These are phyloP conservation scores for Molossus molossus DNA, from an alignment of 2,797 vertebrate genomes.

Conservation along the genomic window DNA sequence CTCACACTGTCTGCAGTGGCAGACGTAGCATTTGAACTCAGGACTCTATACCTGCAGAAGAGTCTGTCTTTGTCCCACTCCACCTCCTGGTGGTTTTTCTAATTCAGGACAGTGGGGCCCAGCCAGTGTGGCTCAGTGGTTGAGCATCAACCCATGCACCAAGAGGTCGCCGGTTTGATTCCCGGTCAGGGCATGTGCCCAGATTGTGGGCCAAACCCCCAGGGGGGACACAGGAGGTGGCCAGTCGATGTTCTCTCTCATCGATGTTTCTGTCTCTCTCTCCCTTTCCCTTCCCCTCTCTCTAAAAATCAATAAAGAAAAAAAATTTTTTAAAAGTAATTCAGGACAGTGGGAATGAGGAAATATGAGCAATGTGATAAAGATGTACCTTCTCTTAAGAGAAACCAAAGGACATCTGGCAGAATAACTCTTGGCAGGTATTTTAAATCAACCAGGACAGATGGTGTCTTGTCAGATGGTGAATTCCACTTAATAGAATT, in stretches of 20 bases:
- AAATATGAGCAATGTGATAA: neutral
- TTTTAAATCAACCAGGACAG: conserved; percentile 65
- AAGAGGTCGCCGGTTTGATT: no score
- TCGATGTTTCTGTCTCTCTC: no score
- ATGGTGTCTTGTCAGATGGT: conserved; percentile 58
- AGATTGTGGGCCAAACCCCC: no score
- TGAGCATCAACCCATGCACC: no score
- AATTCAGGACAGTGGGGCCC: neutral
- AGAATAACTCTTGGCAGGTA: conserved; percentile 22
- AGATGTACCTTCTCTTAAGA: conserved; percentile 28
- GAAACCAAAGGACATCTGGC: conserved; percentile 37
- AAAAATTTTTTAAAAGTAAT: neutral
- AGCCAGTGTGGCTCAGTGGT: no score
- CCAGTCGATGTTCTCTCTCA: no score
- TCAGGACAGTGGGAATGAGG: neutral
- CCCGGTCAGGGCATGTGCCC: no score
- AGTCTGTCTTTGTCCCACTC: neutral
- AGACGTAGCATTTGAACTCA: neutral
- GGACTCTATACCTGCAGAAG: neutral
- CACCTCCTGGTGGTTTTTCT: neutral
- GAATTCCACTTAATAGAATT: conserved; percentile 69
- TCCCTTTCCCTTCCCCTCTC: no score
- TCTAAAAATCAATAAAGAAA: no score
- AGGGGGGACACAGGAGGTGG: no score
- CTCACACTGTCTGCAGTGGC: neutral